Base-by-base conservation (phyloP, 2,113 vertebrate genomes). In the Brachypodius melanocephalos region DNA sequence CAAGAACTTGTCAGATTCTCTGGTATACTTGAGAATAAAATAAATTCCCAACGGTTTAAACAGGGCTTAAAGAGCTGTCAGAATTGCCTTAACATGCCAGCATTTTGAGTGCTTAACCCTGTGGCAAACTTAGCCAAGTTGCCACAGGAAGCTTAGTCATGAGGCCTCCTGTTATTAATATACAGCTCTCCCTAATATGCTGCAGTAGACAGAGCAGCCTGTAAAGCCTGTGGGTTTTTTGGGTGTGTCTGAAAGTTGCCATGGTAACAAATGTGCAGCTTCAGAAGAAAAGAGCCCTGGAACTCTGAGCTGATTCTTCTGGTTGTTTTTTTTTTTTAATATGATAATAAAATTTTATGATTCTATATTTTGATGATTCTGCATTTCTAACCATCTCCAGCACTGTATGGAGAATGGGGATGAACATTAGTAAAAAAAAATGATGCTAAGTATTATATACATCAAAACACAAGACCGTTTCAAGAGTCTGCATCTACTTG, bases 211-310 rank as follows among this genome's bases (percentile, higher is more conserved):
- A 88, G 85, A 80, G 42, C 68, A 86, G 80, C 46, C 40, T 10
- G 38, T 22, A 79, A 94, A 84, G 58, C 42, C 49, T 91, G 69
- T 46, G 74, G 74, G 38, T 12, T 94, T 84, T 79, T 77, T 79
- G 77, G 89, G 87, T 88, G 85, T 89, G 69, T 58, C 78, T 7
- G 4, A 72, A 94, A 40, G 87, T 95, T 96, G 73, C 91, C 81
- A 94, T 89, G 74, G 95, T 26, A 82, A 94, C 20, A 0, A 71
- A 79, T 38, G 49, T 22, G n/a, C 43, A 43, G 57, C 54, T 83
- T 85, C 59, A 17, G 73, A 82, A 73, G 49, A 73, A 75, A 78
- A 78, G 45, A 82, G 17, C 42, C 38, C 62, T 79, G 42, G 79
- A 91, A 92, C 40, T 67, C 68, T 10, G 24, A 92, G 48, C 48